phyloP scores from a whole-genome alignment of 2,113 vertebrate genomes.

The Protobothrops mucrosquamatus region DNA sequence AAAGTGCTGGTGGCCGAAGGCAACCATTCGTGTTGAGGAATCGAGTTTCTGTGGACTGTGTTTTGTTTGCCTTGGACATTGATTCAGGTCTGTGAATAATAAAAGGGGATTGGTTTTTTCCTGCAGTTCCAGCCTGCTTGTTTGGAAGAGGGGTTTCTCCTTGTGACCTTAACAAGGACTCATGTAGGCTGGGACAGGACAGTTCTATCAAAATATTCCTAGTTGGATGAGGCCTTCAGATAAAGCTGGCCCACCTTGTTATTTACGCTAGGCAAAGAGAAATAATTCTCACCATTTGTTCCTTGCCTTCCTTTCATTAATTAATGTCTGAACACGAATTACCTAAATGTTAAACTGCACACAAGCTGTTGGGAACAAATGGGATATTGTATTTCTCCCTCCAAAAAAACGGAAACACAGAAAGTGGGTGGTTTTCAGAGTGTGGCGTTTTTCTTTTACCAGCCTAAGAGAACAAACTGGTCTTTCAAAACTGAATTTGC shows the following conservation, averaged over 20 bases:
- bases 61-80: too few species aligned
- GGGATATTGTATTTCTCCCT: not conserved
- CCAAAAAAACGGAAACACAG: not conserved
- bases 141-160: too few species aligned
- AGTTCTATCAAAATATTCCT: conserved; percentile 29
- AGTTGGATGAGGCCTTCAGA: conserved; percentile 44
- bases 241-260: conserved; percentile 47
- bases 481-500: not conserved
- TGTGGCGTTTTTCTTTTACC: not conserved
- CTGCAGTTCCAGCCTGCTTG: too few species aligned
- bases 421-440: accelerated
- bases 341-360: conserved; percentile 44
- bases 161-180: too few species aligned
- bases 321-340: conserved; percentile 47
- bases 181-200: too few species aligned
- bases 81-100: too few species aligned
- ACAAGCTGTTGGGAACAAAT: conserved; percentile 27
- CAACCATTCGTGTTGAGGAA: too few species aligned
- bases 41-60: too few species aligned
- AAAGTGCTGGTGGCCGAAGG: too few species aligned
- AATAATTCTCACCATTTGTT: conserved; percentile 54
- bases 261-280: conserved; percentile 42
- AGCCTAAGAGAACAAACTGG: not conserved
- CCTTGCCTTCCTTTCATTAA: conserved; percentile 35
- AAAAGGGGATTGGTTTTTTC: too few species aligned